Conservation (phyloP, 2,888 invertebrate genomes). For the Mactromeris polynyma region DNA sequence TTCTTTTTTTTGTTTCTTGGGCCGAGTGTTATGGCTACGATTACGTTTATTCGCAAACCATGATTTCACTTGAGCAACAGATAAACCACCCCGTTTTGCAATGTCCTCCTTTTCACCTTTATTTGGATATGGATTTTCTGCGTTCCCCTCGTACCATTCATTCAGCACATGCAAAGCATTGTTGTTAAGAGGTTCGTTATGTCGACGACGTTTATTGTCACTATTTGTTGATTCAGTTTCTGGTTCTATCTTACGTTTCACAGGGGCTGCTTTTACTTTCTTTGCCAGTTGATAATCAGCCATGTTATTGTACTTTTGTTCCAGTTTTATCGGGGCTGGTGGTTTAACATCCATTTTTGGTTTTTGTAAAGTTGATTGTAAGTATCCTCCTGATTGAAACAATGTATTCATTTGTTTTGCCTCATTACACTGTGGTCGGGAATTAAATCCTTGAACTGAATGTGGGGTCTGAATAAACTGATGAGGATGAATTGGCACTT, state of each 20-base stretch:
- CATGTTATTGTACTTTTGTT: constrained; percentile 35
- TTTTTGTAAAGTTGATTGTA: constrained; percentile 36
- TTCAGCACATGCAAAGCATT: constrained; percentile 79
- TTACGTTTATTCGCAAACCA: constrained; percentile 86
- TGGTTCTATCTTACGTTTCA: constrained; percentile 38
- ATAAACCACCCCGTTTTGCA: constrained; percentile 80
- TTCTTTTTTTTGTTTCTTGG: constrained; percentile 82
- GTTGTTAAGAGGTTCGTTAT: constrained; percentile 82
- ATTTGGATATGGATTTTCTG: constrained; percentile 83
- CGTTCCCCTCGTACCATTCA: constrained; percentile 81
- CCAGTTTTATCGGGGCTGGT: neutral
- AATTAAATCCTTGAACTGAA: constrained; percentile 33
- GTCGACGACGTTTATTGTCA: constrained; percentile 69
- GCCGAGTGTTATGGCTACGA: constrained; percentile 83
- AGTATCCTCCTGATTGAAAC: constrained; percentile 22
- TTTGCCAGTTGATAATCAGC: constrained; percentile 50
- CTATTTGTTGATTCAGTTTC: neutral
- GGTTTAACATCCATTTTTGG: constrained; percentile 9
- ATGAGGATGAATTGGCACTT: constrained; percentile 1
- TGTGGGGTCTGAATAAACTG: constrained; percentile 16
- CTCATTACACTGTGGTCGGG: constrained; percentile 8
- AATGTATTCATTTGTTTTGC: neutral
- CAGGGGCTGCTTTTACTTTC: constrained; percentile 32
- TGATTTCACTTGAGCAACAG: constrained; percentile 83
- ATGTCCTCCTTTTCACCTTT: constrained; percentile 80